Evolutionary conservation across 2,888 invertebrate genomes (phyloP), one percentile per base, ranked within the genome.

Genomic region (Bellardia bayeri): DNA sequence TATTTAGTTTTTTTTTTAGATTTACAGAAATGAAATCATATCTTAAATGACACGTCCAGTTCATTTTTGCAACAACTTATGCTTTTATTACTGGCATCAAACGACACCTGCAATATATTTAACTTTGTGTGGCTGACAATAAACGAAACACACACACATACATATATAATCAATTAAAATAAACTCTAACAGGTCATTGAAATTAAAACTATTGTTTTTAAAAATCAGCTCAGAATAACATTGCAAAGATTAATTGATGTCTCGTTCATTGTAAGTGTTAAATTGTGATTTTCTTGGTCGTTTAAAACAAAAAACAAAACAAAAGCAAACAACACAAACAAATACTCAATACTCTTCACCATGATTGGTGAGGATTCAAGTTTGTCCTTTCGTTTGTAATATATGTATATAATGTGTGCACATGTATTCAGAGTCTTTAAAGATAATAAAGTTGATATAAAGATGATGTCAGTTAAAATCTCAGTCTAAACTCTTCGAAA

Each of bases 81-180:
- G 8, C 30, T 23, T 37, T 23, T 45, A 68, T 45, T 61, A 37
- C 9, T 61, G 49, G 1, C 51, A 51, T 40, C 51, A 63, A 40
- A 23, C 9, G 6, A 63, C 81, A 81, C 54, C 42, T 64, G 56
- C 14, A 45, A 7, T 30, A 5, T 51, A 8, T 51, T n/a, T n/a
- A 49, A 7, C 13, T 45, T 58, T 33, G 33, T 33, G 33, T 33
- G 33, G 9, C 0, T 33, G 16, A 1, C 3, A 8, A 2, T 45
- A 8, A 51, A 37, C n/a, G 42, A 54, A 58, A 51, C 23, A 30
- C 49, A 37, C 14, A 76, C 7, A 54, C 13, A 23, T 45, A 30
- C n/a, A n/a, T n/a, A 45, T 64, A 66, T 45, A 49, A 58, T 49
- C 51, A 66, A 74, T 74, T 66, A 14, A 74, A 66, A 42, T 30